Conservation (phyloP, 2,113 vertebrate species). For the Tinamus guttatus region DNA sequence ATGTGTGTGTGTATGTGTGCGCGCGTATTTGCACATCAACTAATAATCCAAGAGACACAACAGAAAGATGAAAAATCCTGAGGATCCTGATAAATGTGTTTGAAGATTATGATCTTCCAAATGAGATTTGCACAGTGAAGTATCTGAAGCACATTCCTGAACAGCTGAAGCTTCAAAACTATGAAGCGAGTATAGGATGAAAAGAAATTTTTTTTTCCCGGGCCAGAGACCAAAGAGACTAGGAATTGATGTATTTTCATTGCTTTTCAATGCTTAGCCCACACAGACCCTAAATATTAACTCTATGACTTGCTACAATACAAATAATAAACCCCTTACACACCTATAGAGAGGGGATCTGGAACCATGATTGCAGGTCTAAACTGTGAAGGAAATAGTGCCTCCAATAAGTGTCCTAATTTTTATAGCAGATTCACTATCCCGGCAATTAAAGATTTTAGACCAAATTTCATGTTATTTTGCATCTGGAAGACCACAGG, state of each 20-base stretch:
- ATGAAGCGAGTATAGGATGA: not conserved
- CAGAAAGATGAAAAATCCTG: not conserved
- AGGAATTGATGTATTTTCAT: not conserved
- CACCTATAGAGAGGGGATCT: not conserved
- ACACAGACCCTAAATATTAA: not conserved
- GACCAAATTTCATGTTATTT: constrained; percentile 41
- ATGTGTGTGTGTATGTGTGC: fast-evolving
- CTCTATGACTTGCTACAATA: not conserved
- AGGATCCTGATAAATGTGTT: not conserved
- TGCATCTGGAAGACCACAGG: constrained; percentile 41
- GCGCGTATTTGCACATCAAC: not conserved
- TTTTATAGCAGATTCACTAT: constrained; percentile 36
- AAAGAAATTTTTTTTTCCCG: not conserved
- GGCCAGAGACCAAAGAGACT: not conserved
- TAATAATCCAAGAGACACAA: not conserved
- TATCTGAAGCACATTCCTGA: not conserved
- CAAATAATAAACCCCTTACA: not conserved
- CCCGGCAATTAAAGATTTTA: constrained; percentile 25
- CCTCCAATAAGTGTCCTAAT: not conserved
- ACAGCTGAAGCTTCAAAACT: not conserved
- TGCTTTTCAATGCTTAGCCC: not conserved
- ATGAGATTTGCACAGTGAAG: not conserved
- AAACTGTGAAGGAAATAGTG: not conserved
- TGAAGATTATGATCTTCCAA: not conserved
- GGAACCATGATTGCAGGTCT: not conserved